Conservation (phyloP, 2,797 vertebrate genomes). For the Yasuhikotakia modesta region DNA sequence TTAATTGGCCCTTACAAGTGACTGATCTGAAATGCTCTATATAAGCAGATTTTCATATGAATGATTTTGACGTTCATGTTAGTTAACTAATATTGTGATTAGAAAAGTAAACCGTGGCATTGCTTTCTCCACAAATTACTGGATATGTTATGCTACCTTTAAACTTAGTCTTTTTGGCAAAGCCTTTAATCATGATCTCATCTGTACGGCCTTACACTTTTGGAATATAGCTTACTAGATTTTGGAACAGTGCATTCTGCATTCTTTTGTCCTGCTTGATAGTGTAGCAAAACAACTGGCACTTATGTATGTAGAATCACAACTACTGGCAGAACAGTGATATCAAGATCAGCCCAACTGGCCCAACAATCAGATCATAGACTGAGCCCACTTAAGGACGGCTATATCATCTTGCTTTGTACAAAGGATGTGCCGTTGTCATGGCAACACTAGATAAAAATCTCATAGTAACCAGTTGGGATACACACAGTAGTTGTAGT, state of each 20-base stretch:
- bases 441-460: slow-evolving; percentile 56
- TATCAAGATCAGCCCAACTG: slow-evolving; percentile 34
- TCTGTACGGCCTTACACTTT: slow-evolving; percentile 6
- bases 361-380: slow-evolving; percentile 51
- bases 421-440: slow-evolving; percentile 55
- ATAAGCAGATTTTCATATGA: neutral
- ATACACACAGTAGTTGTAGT: slow-evolving; percentile 8
- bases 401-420: slow-evolving; percentile 49
- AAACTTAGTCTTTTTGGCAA: neutral
- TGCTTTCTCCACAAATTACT: neutral
- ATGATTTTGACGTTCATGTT: too few relatives aligned
- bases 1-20: neutral
- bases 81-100: too few relatives aligned
- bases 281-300: slow-evolving; percentile 3
- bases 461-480: slow-evolving; percentile 44
- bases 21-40: neutral
- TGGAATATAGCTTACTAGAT: slow-evolving; percentile 1
- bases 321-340: slow-evolving; percentile 29
- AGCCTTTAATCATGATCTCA: neutral
- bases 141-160: neutral
- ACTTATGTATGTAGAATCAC: slow-evolving; percentile 12
- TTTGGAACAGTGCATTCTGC: slow-evolving; percentile 18
- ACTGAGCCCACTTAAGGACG: slow-evolving; percentile 49
- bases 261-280: slow-evolving; percentile 5
- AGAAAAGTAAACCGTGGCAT: neutral